Base-by-base conservation (phyloP, 92 coral and sea anemone species). In the Paramuricea clavata region DNA sequence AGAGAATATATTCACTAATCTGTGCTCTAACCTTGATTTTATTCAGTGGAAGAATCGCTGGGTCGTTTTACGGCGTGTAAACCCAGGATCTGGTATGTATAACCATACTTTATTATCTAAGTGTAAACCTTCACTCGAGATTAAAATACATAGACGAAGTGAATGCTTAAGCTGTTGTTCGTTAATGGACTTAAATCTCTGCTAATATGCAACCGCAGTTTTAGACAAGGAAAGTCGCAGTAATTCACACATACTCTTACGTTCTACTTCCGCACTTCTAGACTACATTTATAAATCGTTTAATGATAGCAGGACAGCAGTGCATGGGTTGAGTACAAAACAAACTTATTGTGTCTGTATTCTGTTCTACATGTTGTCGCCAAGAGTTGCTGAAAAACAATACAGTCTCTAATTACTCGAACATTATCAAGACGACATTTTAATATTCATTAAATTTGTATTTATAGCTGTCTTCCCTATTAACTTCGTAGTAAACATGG, bases 31-130 rank as follows among this genome's bases (percentile, higher is more conserved):
- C 67, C 47, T 44, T 80, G 23, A n/a, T 42, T 65, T 89, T 34
- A 69, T 74, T 91, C 88, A 97, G 99, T 97, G 99, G 99, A 97
- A 97, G 95, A 39, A 91, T 52, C 89, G 99, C 74, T 97, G 99
- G 99, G 99, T 94, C 59, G 99, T 97, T 67, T 86, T 97, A 73
- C 85, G 98, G 16, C 74, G 99, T 34, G 99, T 95, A 33, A 94
- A 93, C 69, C 99, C 99, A 0, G 99, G 95, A 30, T 92, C 99
- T 76, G 99, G 99, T 97, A 78, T 87, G 93, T 86, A 41, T 34
- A 25, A 75, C 26, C 15, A n/a, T n/a, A 23, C 28, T 36, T 47
- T 60, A 43, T 42, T 10, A 54, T 21, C 36, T 17, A 26, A 57
- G 23, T 27, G 17, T 44, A 23, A 23, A 13, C 16, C 41, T 44